Percentiles rank a stretch among this genome's conserved stretches.
Evolutionary conservation across 2,797 vertebrate species (phyloP).

Genomic region (Odontamblyopus rebecca): DNA sequence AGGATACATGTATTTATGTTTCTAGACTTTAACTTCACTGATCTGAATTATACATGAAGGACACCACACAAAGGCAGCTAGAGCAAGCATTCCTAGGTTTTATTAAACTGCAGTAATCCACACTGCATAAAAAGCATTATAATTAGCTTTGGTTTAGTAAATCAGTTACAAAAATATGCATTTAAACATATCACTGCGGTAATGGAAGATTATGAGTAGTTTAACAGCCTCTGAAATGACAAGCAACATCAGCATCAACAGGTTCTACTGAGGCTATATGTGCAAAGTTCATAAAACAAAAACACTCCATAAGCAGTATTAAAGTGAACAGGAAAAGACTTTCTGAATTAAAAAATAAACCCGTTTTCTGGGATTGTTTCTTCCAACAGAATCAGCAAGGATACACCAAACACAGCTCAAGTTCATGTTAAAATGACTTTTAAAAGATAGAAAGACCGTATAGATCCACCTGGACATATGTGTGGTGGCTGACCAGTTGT

Average conservation of each 20-base stretch:
- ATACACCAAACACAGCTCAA: not conserved
- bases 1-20: not conserved
- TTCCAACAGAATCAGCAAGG: not conserved
- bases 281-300: conserved; percentile 46
- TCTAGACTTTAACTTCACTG: not conserved
- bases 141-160: conserved; percentile 10
- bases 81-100: conserved; percentile 2
- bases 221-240: conserved; percentile 48
- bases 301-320: conserved; percentile 19
- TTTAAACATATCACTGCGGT: not conserved
- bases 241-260: conserved; percentile 32
- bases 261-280: conserved; percentile 6
- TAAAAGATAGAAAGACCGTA: not conserved
- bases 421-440: conserved; percentile 1
- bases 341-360: not conserved
- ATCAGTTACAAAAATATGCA: conserved; percentile 3
- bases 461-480: not conserved
- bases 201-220: not conserved
- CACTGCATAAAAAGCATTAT: not conserved
- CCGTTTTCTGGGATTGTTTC: not conserved
- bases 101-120: conserved; percentile 6
- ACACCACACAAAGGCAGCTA: not conserved
- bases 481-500: not conserved
- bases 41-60: not conserved
- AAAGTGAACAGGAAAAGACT: conserved; percentile 4